Evolutionary conservation across 2,888 invertebrate genomes (phyloP).

Genomic region (Hypomecis atomaria): DNA sequence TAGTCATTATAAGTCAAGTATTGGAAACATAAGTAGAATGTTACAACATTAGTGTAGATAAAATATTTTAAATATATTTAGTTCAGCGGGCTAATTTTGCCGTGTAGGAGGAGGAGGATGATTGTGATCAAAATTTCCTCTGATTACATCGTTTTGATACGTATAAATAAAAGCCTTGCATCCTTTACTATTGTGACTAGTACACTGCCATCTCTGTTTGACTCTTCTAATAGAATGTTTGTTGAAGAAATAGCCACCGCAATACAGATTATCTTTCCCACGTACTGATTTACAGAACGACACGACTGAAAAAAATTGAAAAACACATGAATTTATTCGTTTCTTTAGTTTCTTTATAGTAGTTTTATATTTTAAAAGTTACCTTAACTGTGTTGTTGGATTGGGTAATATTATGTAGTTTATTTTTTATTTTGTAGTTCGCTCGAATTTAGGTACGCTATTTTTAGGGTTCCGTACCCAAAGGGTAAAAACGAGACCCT

Average conservation of each 20-base stretch:
- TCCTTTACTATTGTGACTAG: constrained; percentile 42
- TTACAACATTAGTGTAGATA: too few species aligned
- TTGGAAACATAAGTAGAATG: too few species aligned
- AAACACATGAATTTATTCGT: not conserved
- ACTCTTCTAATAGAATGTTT: not conserved
- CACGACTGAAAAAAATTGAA: not conserved
- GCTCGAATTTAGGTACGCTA: too few species aligned
- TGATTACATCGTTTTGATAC: constrained; percentile 28
- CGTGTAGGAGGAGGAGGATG: not conserved
- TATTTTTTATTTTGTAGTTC: too few species aligned
- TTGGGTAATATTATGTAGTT: too few species aligned
- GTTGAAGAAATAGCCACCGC: not conserved
- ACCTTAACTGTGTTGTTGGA: too few species aligned
- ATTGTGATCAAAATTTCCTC: constrained; percentile 4
- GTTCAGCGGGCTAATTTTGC: not conserved
- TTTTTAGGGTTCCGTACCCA: too few species aligned
- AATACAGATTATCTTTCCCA: constrained; percentile 2
- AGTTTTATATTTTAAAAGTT: too few species aligned
- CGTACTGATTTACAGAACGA: not conserved
- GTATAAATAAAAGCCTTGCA: constrained; percentile 37
- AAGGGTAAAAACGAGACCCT: too few species aligned
- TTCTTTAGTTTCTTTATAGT: too few species aligned
- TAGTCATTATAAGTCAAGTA: too few species aligned
- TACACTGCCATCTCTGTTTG: constrained; percentile 47
- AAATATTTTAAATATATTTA: too few species aligned